Evolutionary conservation across 2,113 vertebrate genomes (phyloP).

Genomic region (Myotis brandtii): DNA sequence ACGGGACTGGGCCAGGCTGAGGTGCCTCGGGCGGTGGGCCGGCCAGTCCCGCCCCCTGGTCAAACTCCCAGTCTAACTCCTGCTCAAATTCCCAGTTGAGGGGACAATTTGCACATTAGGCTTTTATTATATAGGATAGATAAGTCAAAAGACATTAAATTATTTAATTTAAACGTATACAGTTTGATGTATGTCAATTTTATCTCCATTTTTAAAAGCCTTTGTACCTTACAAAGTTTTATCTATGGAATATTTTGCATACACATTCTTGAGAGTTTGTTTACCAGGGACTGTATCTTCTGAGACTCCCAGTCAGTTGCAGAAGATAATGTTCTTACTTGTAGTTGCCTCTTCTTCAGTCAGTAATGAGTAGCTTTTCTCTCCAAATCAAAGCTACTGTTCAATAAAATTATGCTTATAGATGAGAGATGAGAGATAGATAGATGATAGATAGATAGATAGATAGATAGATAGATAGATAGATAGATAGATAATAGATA

Average conservation of each 20-base stretch:
- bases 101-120: too few species aligned
- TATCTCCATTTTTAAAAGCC: not conserved
- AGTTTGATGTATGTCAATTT: not conserved
- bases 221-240: not conserved
- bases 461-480: too few species aligned
- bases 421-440: too few species aligned
- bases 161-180: not conserved
- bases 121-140: too few species aligned
- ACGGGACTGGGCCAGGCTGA: too few species aligned
- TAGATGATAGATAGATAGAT: too few species aligned
- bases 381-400: not conserved
- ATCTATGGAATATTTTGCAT: not conserved
- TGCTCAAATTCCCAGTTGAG: too few species aligned
- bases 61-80: too few species aligned
- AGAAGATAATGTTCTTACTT: not conserved
- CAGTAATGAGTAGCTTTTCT: not conserved
- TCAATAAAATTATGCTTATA: not conserved
- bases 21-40: too few species aligned
- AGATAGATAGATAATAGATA: too few species aligned
- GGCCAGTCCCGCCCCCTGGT: rapidly evolving
- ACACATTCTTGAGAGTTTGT: not conserved
- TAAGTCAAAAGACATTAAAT: not conserved
- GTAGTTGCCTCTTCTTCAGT: not conserved
- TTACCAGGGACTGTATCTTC: not conserved
- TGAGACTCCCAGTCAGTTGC: not conserved